Evolutionary conservation across 2,797 vertebrate species (phyloP).

Genomic region (Hipposideros larvatus): DNA sequence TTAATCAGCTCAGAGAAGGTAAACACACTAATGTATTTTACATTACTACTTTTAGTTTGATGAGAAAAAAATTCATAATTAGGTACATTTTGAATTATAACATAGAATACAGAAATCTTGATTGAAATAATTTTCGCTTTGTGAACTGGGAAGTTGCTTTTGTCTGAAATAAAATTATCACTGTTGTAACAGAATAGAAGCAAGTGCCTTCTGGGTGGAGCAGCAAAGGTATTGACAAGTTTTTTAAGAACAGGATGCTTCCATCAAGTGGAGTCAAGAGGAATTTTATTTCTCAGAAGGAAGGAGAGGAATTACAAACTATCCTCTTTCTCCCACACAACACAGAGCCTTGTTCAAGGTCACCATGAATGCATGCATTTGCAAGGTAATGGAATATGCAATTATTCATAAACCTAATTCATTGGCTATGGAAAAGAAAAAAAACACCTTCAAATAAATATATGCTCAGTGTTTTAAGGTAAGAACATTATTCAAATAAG

Average conservation of each 20-base stretch:
- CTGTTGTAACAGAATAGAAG: background rate
- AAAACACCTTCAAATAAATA: conserved; percentile 74
- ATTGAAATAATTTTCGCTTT: background rate
- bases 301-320: conserved; percentile 46
- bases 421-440: conserved; percentile 38
- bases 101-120: background rate
- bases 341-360: conserved; percentile 59
- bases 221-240: background rate
- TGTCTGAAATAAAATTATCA: background rate
- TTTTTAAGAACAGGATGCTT: conserved; percentile 42
- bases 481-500: conserved; percentile 74
- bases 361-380: background rate
- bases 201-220: background rate
- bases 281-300: conserved; percentile 68
- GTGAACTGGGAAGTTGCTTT: conserved; percentile 32
- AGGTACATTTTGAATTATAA: background rate
- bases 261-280: conserved; percentile 58
- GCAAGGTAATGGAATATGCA: conserved; percentile 49
- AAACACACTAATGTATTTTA: background rate
- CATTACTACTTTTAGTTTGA: background rate
- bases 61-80: conserved; percentile 38
- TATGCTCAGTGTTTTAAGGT: conserved; percentile 75
- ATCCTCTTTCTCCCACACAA: conserved; percentile 44
- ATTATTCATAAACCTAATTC: conserved; percentile 76
- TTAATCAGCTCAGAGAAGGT: background rate